Evolutionary conservation across 2,113 vertebrate species (phyloP).

Genomic region (Micromys minutus): DNA sequence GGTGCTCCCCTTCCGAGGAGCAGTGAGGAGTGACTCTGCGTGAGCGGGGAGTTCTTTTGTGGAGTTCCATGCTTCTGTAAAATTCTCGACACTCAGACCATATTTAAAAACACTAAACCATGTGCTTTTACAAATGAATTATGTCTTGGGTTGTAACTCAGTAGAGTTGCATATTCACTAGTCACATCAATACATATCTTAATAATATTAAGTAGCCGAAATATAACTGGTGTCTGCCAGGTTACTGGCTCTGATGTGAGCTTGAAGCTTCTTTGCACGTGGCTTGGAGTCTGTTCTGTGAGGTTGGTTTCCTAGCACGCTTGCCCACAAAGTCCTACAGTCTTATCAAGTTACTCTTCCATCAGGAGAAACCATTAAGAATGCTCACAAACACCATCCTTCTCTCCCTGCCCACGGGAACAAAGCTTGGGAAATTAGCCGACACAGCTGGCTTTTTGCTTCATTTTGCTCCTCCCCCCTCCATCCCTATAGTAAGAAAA

Average conservation of each 20-base stretch:
- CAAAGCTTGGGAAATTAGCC: neutral
- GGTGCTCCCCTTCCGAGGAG: accelerated
- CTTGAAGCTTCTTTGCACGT: constrained; percentile 2
- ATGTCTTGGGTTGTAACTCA: neutral
- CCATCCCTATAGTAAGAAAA: neutral
- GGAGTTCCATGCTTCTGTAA: neutral
- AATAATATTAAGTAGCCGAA: neutral
- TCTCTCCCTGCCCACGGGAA: neutral
- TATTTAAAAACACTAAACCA: neutral
- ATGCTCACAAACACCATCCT: neutral
- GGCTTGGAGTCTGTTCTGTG: neutral
- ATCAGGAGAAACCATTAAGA: neutral
- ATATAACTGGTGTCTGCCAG: neutral
- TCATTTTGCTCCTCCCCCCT: neutral
- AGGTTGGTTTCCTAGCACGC: neutral
- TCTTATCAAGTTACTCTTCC: neutral
- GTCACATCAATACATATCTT: neutral
- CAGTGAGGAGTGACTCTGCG: neutral
- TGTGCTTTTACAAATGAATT: neutral
- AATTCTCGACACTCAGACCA: neutral
- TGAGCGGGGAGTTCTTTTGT: neutral
- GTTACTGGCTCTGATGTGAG: neutral
- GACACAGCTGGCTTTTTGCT: neutral
- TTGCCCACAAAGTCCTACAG: neutral
- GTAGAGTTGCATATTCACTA: neutral